Evolutionary conservation across 2,888 invertebrate genomes (phyloP), one percentile per base, ranked within the genome.

Genomic region (Mythimna albipuncta): DNA sequence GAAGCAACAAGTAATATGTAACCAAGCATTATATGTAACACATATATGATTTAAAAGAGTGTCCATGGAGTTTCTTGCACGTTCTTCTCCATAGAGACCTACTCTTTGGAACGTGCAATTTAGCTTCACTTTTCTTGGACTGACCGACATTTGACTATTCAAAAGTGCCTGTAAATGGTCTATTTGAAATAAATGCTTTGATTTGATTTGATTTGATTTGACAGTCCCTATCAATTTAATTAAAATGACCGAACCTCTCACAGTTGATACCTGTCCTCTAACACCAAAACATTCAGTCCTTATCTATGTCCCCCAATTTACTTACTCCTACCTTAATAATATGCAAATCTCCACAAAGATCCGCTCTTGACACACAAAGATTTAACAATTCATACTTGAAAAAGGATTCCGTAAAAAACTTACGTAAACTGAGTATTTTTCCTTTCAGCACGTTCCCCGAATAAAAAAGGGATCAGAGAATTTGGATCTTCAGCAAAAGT

Each of bases 341-440:
- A 80, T 80, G 77, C 52, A 77, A 80, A 75, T 77, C 75, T 67
- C 61, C 52, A 19, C 41, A 67, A 52, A 62, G 59, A 80, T 64
- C 65, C 62, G 16, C 65, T 63, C 61, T 69, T 77, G 75, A 76
- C 76, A 76, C 63, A 58, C 62, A 44, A 74, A 69, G 32, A 75
- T 77, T 77, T 80, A 77, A 80, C 75, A 77, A 80, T 80, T 61
- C 64, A 62, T 80, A 67, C 76, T 65, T 64, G 55, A 66, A 59
- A 61, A 65, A 76, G 13, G 65, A 32, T 41, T n/a, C 26, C 26
- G 35, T 13, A 62, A 58, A 58, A 80, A 75, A 76, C 69, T 78
- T 76, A 63, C 26, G 47, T 66, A 66, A 76, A 55, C 65, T 47
- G 58, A 47, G 52, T n/a, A 64, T 77, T 77, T 32, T 72, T 52